A percentile compares a stretch with the other conserved stretches of the same genome.
Evolutionary conservation across 2,113 vertebrate genomes (phyloP).

Genomic region (Cephalopholis sonnerati): DNA sequence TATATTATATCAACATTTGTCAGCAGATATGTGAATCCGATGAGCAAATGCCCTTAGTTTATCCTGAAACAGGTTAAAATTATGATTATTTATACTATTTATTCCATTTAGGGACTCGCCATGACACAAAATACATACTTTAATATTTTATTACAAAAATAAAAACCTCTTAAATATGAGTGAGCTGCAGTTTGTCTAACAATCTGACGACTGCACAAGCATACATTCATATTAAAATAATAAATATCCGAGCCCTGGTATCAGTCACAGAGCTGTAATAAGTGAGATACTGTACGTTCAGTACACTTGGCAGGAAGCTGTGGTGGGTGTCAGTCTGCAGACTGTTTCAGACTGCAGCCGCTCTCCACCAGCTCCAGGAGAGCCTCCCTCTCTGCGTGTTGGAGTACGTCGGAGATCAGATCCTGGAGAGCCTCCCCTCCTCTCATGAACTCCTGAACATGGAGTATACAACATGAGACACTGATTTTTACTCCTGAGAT

Average conservation of each 20-base stretch:
- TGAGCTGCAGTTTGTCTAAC: no score
- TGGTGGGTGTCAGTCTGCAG: conserved; percentile 9
- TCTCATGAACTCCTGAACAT: conserved; percentile 88
- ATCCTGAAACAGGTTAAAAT: not conserved
- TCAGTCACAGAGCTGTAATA: not conserved
- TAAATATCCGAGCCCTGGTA: not conserved
- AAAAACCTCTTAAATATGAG: not conserved
- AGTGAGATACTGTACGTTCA: not conserved
- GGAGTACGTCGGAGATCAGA: conserved; percentile 86
- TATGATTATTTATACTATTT: not conserved
- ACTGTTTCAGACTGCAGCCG: no score
- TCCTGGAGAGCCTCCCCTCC: conserved; percentile 89
- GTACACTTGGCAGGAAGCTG: not conserved
- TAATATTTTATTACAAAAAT: conserved; percentile 58
- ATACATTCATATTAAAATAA: conserved; percentile 1
- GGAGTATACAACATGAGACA: not conserved
- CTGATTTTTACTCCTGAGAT: not conserved
- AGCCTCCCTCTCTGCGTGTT: conserved; percentile 86
- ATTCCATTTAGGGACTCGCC: not conserved
- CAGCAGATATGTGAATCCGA: not conserved
- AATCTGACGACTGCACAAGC: not conserved
- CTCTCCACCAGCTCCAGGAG: conserved; percentile 86
- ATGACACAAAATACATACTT: conserved; percentile 13
- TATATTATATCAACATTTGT: no score
- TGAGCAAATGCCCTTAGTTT: not conserved